These are phyloP conservation scores for Andrena trimmerana DNA, from an alignment of 2,888 invertebrate species.

Conservation along the genomic window DNA sequence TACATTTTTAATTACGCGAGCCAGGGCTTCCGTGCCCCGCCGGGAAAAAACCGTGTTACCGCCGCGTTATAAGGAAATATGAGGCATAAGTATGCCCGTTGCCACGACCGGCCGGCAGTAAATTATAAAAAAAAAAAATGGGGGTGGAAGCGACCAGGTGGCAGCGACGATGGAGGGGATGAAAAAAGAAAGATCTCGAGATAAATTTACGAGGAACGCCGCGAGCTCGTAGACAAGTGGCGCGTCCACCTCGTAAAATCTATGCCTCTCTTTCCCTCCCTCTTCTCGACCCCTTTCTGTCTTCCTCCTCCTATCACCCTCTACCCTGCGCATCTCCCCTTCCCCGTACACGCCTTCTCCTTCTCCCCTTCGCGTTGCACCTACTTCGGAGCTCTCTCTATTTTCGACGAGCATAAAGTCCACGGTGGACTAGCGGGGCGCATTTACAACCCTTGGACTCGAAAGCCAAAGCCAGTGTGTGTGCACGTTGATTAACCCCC, in stretches of 20 bases:
- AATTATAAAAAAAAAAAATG: conserved; percentile 59
- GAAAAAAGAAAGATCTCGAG: conserved; percentile 56
- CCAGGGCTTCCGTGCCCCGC: background rate
- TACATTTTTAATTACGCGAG: conserved; percentile 53
- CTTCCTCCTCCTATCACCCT: background rate
- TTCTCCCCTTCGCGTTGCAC: background rate
- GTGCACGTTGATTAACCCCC: conserved; percentile 75
- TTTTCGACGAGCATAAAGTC: conserved; percentile 65
- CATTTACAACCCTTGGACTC: conserved; percentile 64
- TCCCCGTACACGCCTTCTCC: background rate
- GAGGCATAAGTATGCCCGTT: conserved; percentile 61
- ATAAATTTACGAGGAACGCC: conserved; percentile 71
- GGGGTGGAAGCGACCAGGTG: conserved; percentile 4
- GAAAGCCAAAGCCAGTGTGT: conserved; percentile 56
- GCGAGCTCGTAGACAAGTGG: conserved; percentile 73
- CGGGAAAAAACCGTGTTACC: conserved; percentile 5
- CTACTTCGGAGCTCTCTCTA: conserved; percentile 40
- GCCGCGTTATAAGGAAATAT: conserved; percentile 65
- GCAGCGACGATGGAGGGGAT: background rate
- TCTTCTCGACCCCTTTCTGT: background rate
- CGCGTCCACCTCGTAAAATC: conserved; percentile 72
- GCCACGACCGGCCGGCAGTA: conserved; percentile 57
- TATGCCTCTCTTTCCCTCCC: conserved; percentile 39
- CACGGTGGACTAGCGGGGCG: conserved; percentile 46
- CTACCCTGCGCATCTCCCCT: background rate